phyloP scores from a whole-genome alignment of 1,140 invertebrate genomes.

The Babylonia areolata region DNA sequence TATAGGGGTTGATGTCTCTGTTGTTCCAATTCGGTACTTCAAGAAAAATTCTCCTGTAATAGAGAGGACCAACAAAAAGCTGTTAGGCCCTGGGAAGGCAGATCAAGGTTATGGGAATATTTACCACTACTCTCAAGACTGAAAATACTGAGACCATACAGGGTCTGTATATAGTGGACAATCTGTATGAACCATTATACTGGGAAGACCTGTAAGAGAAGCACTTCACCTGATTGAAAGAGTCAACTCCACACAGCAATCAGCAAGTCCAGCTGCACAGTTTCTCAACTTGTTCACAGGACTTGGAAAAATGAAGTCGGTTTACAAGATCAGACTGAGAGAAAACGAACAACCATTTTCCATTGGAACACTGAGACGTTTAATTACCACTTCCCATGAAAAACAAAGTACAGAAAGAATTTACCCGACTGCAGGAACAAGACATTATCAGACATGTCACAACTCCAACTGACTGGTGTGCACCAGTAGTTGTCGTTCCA shows the following conservation, averaged over 20 bases:
- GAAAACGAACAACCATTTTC: constrained; percentile 26
- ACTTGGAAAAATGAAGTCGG: constrained; percentile 16
- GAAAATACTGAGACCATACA: no score
- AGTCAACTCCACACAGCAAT: no score
- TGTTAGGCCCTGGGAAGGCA: background rate
- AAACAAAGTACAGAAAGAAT: constrained; percentile 13
- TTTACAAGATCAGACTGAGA: constrained; percentile 18
- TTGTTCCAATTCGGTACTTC: background rate
- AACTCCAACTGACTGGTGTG: constrained; percentile 56
- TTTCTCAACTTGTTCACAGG: background rate
- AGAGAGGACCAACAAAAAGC: no score
- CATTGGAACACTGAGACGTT: background rate
- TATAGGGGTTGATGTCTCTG: background rate
- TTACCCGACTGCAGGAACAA: background rate
- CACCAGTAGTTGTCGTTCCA: constrained; percentile 33
- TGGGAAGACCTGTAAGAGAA: no score
- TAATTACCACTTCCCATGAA: background rate
- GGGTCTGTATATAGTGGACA: no score
- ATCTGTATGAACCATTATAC: background rate
- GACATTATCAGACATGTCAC: constrained; percentile 58
- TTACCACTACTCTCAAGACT: no score
- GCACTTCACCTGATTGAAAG: no score
- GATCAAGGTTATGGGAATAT: background rate
- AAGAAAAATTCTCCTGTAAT: no score
- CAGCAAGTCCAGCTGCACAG: no score